Evolutionary conservation across 2,113 vertebrate genomes (phyloP), one percentile per base, ranked within the genome.

Genomic region (Calypte anna): DNA sequence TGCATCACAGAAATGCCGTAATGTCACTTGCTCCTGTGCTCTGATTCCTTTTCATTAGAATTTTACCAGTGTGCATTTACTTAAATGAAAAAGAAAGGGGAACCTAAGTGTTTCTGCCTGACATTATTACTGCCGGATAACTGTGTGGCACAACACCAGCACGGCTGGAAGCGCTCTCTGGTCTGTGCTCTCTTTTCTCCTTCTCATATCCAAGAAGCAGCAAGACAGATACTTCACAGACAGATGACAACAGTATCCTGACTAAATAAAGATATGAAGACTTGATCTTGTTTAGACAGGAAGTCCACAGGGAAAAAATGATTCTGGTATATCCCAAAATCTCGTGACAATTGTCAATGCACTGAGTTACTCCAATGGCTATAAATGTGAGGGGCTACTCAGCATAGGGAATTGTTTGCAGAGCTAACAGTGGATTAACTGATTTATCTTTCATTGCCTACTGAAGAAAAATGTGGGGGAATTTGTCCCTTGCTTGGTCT

Each of bases 221-320:
- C 40, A 62, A 84, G 90, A 21, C 50, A 80, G 73, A 61, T 67
- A 92, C 95, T 74, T 93, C 70, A 53, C 66, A 77, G 74, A 61
- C 9, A 77, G 25, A 67, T 43, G 46, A 43, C 82, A 67, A 51
- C 25, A 91, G 67, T 64, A 62, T 33, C 46, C 30, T 31, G 59
- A 40, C 72, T 95, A 95, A 90, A 93, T 28, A 84, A 96, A 91
- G 93, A 94, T 75, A 86, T 8, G 22, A 95, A 93, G 79, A 80
- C 63, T 94, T 93, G 94, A 96, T 97, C 87, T 97, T 96, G 93
- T 97, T 97, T 94, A 95, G 69, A 91, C 88, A 96, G 96, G 86
- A 93, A 86, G 50, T 64, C 82, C 46, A 36, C 66, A 50, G 91
- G 90, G 94, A 97, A 95, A 96, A 85, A 89, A 97, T 86, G 93